Evolutionary conservation across 2,888 invertebrate species (phyloP).

Genomic region (Sarcophaga subvicina): DNA sequence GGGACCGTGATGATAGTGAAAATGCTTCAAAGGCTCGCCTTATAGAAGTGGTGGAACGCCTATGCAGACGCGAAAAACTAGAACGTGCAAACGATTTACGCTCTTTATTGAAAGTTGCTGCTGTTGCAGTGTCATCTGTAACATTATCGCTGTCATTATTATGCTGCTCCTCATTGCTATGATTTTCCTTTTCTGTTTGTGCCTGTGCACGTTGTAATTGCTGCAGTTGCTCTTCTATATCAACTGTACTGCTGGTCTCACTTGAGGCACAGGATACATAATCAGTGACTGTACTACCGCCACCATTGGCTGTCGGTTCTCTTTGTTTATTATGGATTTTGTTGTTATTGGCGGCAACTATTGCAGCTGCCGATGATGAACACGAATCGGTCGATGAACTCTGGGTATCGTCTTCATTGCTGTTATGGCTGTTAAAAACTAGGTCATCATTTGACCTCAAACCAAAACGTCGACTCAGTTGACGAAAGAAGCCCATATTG

Average conservation of each 20-base stretch:
- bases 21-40: conserved; percentile 89
- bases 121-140: conserved; percentile 12
- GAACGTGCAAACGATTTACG: conserved; percentile 76
- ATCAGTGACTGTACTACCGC: conserved; percentile 68
- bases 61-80: conserved; percentile 81
- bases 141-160: conserved; percentile 16
- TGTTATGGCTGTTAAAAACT: conserved; percentile 75
- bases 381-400: conserved; percentile 81
- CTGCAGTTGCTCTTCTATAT: conserved; percentile 82
- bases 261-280: conserved; percentile 82
- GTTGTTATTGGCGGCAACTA: conserved; percentile 29
- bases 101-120: conserved; percentile 60
- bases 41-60: conserved; percentile 86
- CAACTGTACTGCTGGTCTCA: conserved; percentile 84
- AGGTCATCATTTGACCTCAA: conserved; percentile 83
- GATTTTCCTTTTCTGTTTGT: not conserved
- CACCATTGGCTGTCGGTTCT: conserved; percentile 1
- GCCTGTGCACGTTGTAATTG: conserved; percentile 66
- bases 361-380: conserved; percentile 73
- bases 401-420: conserved; percentile 82
- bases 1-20: conserved; percentile 85
- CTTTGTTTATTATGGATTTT: conserved; percentile 37
- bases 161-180: not conserved
- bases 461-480: conserved; percentile 85
- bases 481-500: conserved; percentile 86